Base-by-base conservation (phyloP, 2,888 invertebrate species). In the Gnatocerus cornutus region DNA sequence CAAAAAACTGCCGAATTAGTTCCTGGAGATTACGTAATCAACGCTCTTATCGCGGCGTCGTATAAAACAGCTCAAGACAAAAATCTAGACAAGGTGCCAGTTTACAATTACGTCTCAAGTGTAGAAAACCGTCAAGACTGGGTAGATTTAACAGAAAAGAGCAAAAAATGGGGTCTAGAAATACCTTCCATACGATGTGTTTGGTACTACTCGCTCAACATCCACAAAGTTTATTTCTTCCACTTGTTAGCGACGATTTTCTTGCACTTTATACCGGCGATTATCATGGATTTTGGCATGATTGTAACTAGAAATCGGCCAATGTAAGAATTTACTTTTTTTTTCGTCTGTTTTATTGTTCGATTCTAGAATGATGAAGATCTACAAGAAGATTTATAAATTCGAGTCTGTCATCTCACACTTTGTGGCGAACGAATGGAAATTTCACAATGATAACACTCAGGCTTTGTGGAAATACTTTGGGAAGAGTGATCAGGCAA, bases 1-100 rank as follows among this genome's bases (percentile, higher is more conserved):
- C 86, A 87, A 7, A 86, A 86, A 0, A 80, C 89, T 0, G 92
- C 93, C 0, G 93, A 94, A 81, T 87, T 94, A 66, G 91, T 95
- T 0, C 95, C 95, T 0, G 94, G 92, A 0, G 95, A 95, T 81
- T 87, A 92, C 83, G 91, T 92, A 6, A 90, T 93, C 14, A 93
- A 93, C 79, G 89, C 90, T 55, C 86, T 92, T 79, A 90, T 95
- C 9, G 90, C 90, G 0, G 86, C 90, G 0, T 92, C 91, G 5
- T 75, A 74, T 65, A 56, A 71, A 55, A 71, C 73, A 1, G 75
- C 71, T 14, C 41, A 52, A 7, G 67, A 67, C 37, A 75, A 68
- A 39, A 63, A 27, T 13, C 9, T 12, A 27, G 12, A 55, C 13
- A 39, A 63, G n/a, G 14, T 55, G 12, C 16, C 30, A 4, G 37